phyloP scores from a whole-genome alignment of 92 coral and sea anemone genomes.

The Metridium senile region DNA sequence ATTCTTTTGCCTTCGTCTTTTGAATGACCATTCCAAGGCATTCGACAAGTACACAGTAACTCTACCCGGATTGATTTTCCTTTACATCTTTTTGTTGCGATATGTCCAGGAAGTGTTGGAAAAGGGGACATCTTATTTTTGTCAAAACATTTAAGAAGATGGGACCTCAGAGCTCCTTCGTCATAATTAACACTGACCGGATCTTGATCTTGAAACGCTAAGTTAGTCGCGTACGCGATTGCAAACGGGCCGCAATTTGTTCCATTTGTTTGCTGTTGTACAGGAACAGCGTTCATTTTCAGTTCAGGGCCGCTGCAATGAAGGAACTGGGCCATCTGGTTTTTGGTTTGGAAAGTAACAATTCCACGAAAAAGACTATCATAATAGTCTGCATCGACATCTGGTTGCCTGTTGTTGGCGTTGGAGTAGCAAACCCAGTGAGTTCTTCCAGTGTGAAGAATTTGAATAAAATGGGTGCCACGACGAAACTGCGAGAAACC shows the following conservation, averaged over 20 bases:
- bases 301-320: conserved; percentile 5
- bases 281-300: conserved; percentile 9
- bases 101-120: conserved; percentile 11
- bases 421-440: conserved; percentile 60
- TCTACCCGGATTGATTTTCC: not conserved
- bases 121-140: conserved; percentile 3
- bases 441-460: conserved; percentile 44
- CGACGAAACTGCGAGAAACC: conserved; percentile 17
- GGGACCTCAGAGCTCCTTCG: conserved; percentile 1
- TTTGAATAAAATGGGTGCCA: conserved; percentile 40
- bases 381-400: conserved; percentile 28
- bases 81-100: conserved; percentile 2
- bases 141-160: conserved; percentile 6
- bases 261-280: conserved; percentile 52
- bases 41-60: conserved; percentile 1
- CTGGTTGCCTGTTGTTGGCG: not conserved
- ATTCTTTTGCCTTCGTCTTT: not conserved
- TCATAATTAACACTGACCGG: not conserved
- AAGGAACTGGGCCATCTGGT: conserved; percentile 43
- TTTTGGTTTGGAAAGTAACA: conserved; percentile 13
- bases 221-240: conserved; percentile 43
- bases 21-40: conserved; percentile 9
- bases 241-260: conserved; percentile 69
- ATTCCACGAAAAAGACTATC: conserved; percentile 39
- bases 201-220: conserved; percentile 8